These are phyloP conservation scores for Rhinoraja longicauda DNA, from an alignment of 2,797 vertebrate species.

Conservation along the genomic window DNA sequence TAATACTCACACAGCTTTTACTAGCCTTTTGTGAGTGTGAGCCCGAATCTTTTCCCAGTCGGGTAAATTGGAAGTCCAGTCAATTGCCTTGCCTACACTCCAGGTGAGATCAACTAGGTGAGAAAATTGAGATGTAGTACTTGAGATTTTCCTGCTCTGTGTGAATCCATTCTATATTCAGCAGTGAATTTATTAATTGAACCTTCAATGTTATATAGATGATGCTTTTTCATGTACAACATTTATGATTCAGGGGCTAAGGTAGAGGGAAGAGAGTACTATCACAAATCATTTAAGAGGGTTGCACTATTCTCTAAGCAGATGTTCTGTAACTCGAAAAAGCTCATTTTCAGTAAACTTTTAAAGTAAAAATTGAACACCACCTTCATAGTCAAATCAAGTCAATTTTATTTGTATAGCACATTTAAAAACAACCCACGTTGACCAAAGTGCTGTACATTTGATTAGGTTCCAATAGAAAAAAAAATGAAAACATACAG, in stretches of 20 bases:
- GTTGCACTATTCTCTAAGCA: not conserved
- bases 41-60: not conserved
- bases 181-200: not conserved
- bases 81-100: not conserved
- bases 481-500: too few species aligned
- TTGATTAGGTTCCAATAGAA: too few species aligned
- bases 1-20: not conserved
- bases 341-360: not conserved
- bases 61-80: too few species aligned
- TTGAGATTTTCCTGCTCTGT: not conserved
- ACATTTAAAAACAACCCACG: too few species aligned
- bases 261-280: not conserved
- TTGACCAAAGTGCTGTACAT: too few species aligned
- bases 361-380: not conserved
- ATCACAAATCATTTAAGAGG: not conserved
- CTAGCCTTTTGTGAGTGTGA: not conserved
- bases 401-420: too few species aligned
- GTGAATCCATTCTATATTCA: not conserved
- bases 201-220: not conserved
- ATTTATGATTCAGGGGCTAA: not conserved
- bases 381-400: too few species aligned
- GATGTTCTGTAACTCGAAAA: not conserved
- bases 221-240: not conserved
- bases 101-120: not conserved
- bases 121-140: not conserved